Conservation (phyloP, 64 coral and sea anemone species). For the Pocillopora verrucosa region DNA sequence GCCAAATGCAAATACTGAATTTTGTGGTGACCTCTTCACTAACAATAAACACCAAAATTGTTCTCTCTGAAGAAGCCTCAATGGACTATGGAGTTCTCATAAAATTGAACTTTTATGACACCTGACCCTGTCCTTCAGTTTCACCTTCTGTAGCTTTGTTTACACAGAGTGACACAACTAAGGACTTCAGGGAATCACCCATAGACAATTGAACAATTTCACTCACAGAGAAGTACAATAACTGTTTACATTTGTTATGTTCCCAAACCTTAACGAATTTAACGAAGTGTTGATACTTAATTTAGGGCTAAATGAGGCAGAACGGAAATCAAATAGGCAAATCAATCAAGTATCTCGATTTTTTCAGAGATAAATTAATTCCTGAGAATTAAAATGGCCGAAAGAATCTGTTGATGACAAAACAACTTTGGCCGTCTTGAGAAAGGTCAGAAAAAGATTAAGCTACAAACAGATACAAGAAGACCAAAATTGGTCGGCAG, state of each 20-base stretch:
- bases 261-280: neutral
- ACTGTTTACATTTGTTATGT: neutral
- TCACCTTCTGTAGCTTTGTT: neutral
- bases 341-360: neutral
- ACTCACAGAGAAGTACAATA: neutral
- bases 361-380: neutral
- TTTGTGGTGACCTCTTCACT: too few relatives aligned
- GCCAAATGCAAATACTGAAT: too few relatives aligned
- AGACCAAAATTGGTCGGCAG: neutral
- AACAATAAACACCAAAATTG: too few relatives aligned
- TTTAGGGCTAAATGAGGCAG: neutral
- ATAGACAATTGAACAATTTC: constrained; percentile 6
- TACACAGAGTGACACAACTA: neutral
- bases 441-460: neutral
- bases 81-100: too few relatives aligned
- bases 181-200: constrained; percentile 8
- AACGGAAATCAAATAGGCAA: neutral
- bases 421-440: neutral
- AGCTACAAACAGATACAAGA: neutral
- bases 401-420: neutral
- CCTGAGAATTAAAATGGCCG: neutral
- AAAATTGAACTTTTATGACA: neutral
- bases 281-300: neutral
- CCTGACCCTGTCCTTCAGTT: neutral
- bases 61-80: too few relatives aligned